Evolutionary conservation across 1,140 invertebrate species (phyloP).

Genomic region (Glossosoma conforme): DNA sequence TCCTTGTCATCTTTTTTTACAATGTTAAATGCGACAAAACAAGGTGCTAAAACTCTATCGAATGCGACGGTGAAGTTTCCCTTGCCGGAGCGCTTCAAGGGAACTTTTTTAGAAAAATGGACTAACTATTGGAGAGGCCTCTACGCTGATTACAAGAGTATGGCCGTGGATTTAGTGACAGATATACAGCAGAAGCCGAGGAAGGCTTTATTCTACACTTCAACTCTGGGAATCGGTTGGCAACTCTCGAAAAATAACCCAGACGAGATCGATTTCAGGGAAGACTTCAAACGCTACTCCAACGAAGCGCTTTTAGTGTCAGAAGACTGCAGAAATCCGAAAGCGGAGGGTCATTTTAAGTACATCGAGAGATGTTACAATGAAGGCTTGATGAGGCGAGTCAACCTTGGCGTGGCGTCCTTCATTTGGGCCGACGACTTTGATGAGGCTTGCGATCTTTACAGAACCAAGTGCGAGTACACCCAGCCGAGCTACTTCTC

Average conservation of each 20-base stretch:
- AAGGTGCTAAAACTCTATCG: no score
- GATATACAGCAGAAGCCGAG: slow-evolving; percentile 53
- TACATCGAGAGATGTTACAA: slow-evolving; percentile 60
- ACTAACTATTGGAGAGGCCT: slow-evolving; percentile 58
- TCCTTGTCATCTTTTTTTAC: no score
- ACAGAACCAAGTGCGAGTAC: slow-evolving; percentile 68
- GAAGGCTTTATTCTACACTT: slow-evolving; percentile 48
- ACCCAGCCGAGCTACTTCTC: slow-evolving; percentile 57
- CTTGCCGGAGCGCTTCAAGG: slow-evolving; percentile 53
- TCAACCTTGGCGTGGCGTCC: slow-evolving; percentile 66
- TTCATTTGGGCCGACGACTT: slow-evolving; percentile 71
- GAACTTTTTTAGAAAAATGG: slow-evolving; percentile 61
- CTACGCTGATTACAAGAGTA: slow-evolving; percentile 57
- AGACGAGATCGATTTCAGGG: slow-evolving; percentile 56
- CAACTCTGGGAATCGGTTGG: slow-evolving; percentile 41
- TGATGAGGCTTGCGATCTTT: slow-evolving; percentile 59
- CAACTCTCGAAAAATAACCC: slow-evolving; percentile 59
- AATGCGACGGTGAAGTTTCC: no score
- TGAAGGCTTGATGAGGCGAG: slow-evolving; percentile 58
- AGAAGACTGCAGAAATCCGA: slow-evolving; percentile 60
- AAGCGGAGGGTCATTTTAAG: slow-evolving; percentile 59
- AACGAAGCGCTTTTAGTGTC: slow-evolving; percentile 64
- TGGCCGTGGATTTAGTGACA: slow-evolving; percentile 50
- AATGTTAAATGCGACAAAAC: no score
- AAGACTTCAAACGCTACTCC: slow-evolving; percentile 51